phyloP scores from a whole-genome alignment of 2,888 invertebrate genomes.

The Neuroscelio doddi region DNA sequence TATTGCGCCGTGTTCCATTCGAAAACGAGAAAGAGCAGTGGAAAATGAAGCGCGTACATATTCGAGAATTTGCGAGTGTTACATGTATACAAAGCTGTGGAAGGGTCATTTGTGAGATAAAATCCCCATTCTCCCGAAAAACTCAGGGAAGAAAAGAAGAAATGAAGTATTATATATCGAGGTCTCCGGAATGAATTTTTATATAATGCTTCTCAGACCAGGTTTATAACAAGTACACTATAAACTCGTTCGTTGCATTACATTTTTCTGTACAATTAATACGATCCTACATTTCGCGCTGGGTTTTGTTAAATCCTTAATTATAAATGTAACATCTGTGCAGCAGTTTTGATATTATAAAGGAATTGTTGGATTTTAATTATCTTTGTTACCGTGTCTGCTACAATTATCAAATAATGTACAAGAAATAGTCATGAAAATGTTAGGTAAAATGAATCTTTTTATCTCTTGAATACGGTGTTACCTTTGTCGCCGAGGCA shows the following conservation, averaged over 20 bases:
- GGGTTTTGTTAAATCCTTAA: constrained; percentile 41
- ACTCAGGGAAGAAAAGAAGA: constrained; percentile 25
- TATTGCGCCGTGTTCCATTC: constrained; percentile 44
- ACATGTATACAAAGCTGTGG: constrained; percentile 20
- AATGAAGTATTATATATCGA: constrained; percentile 42
- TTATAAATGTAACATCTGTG: constrained; percentile 22
- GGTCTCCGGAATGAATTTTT: constrained; percentile 33
- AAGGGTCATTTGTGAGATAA: constrained; percentile 44
- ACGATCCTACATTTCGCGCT: background rate
- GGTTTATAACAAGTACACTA: background rate
- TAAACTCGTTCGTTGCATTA: background rate
- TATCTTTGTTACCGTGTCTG: background rate
- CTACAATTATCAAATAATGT: background rate
- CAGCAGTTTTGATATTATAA: constrained; percentile 17
- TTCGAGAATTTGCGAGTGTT: constrained; percentile 24
- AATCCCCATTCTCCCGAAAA: constrained; percentile 9
- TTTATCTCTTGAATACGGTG: constrained; percentile 31
- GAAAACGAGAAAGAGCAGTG: constrained; percentile 16
- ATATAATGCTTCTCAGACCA: constrained; percentile 9
- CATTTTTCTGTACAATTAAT: background rate
- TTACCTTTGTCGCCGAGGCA: constrained; percentile 37
- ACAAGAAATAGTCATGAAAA: constrained; percentile 16
- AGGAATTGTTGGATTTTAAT: too few relatives aligned
- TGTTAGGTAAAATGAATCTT: constrained; percentile 21
- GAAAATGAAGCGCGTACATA: constrained; percentile 24